These are phyloP conservation scores for Albula goreensis DNA, from an alignment of 2,113 vertebrate genomes.

Conservation along the genomic window DNA sequence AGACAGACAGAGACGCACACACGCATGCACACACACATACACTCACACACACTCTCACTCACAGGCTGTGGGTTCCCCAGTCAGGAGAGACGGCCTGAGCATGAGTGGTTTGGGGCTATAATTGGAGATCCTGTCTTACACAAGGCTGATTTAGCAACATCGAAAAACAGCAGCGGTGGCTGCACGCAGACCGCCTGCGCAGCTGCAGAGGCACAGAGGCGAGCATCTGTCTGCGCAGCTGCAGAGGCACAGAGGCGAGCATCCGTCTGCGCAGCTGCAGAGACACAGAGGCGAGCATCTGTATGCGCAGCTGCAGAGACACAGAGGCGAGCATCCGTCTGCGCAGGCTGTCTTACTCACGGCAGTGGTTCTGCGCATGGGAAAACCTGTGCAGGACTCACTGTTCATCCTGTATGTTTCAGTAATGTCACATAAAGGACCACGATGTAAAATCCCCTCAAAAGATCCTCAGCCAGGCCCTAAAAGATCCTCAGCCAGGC, in stretches of 20 bases:
- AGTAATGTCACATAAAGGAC: no score
- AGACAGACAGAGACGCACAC: constrained; percentile 16
- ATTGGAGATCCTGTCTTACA: constrained; percentile 66
- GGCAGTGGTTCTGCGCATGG: no score
- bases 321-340: not conserved
- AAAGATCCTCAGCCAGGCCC: no score
- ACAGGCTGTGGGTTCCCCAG: constrained; percentile 10
- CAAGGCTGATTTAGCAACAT: constrained; percentile 60
- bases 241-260: not conserved
- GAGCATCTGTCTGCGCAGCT: not conserved
- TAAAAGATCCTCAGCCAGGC: no score
- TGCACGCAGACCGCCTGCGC: not conserved
- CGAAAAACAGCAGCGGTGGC: not conserved
- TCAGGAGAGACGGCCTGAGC: not conserved
- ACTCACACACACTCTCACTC: constrained; percentile 44
- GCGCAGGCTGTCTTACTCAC: not conserved
- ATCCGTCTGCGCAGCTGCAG: not conserved
- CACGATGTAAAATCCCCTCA: no score
- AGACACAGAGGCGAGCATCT: not conserved
- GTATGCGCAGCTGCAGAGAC: not conserved
- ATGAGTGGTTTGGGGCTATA: constrained; percentile 41
- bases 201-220: not conserved
- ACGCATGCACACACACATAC: constrained; percentile 40
- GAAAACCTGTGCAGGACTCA: no score
- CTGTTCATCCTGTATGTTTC: no score